Evolutionary conservation across 2,888 invertebrate genomes (phyloP).

Genomic region (Rhyacophila evoluta): DNA sequence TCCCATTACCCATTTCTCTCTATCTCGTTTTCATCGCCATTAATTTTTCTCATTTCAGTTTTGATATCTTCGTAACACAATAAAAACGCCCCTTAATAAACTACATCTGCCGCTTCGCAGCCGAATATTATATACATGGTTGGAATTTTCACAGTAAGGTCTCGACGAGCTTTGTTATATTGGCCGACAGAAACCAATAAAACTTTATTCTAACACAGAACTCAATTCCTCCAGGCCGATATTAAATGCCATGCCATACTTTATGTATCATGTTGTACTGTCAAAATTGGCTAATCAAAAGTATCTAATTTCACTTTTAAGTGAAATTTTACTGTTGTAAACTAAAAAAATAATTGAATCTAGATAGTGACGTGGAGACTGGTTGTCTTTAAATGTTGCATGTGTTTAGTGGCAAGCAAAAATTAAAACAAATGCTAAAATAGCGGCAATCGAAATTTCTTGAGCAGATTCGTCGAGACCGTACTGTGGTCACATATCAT

Average conservation of each 20-base stretch:
- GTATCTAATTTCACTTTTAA: neutral
- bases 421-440: neutral
- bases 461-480: neutral
- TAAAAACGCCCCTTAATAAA: slow-evolving; percentile 47
- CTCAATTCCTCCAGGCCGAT: too few relatives aligned
- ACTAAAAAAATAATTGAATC: too few relatives aligned
- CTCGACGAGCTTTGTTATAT: neutral
- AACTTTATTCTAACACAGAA: neutral
- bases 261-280: too few relatives aligned
- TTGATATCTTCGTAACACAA: slow-evolving; percentile 52
- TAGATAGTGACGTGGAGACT: too few relatives aligned
- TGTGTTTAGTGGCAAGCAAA: too few relatives aligned
- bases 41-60: slow-evolving; percentile 48
- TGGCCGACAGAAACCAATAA: neutral
- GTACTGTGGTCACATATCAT: neutral
- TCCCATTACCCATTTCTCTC: slow-evolving; percentile 60
- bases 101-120: slow-evolving; percentile 50
- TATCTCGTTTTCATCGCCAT: slow-evolving; percentile 58
- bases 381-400: too few relatives aligned
- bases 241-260: too few relatives aligned
- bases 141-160: slow-evolving; percentile 37
- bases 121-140: slow-evolving; percentile 41
- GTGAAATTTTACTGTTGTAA: neutral
- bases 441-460: neutral
- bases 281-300: too few relatives aligned